Base-by-base conservation (phyloP, 2,113 vertebrate species). In the Chrysochloris asiatica region DNA sequence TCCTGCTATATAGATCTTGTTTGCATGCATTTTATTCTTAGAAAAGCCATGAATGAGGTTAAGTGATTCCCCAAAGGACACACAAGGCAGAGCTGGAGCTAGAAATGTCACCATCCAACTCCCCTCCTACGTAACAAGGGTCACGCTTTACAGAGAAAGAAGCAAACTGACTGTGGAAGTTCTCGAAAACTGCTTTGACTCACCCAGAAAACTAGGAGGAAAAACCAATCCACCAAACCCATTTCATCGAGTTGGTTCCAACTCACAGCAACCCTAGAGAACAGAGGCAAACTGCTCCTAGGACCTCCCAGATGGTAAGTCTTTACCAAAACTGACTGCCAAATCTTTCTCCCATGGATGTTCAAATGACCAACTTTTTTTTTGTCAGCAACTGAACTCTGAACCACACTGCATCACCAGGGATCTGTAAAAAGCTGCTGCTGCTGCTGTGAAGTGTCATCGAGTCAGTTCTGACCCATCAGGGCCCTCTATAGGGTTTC, bases 1-100 rank as follows among this genome's bases (percentile, higher is more conserved):
- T 10, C 0, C 89, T 2, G 30, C 75, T 63, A 28, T 63, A 28
- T 17, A 43, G 91, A 38, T 87, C 94, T 84, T 38, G 80, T 17
- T 81, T 75, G 47, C 81, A 21, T 89, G 36, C 80, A 56, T 92
- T 91, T 93, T 93, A 63, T 94, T 75, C 88, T 91, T 90, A 76
- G 83, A 75, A 56, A 38, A 69, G 38, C 38, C 36, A 36, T 4
- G n/a, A 69, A 22, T 24, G 73, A 93, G 92, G 79, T 85, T 91
- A 83, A 88, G 45, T 79, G 93, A 86, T 54, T 88, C 69, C 38
- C 56, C 50, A 9, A 38, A 87, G 91, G 48, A 41, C 54, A 56
- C 54, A 61, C 59, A 8, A n/a, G n/a, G 61, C 36, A 0, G 30
- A 11, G 67, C 16, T 4, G 1, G 73, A 47, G 30, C 73, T 4